Evolutionary conservation across 2,113 vertebrate species (phyloP).

Genomic region (Pygoscelis adeliae): DNA sequence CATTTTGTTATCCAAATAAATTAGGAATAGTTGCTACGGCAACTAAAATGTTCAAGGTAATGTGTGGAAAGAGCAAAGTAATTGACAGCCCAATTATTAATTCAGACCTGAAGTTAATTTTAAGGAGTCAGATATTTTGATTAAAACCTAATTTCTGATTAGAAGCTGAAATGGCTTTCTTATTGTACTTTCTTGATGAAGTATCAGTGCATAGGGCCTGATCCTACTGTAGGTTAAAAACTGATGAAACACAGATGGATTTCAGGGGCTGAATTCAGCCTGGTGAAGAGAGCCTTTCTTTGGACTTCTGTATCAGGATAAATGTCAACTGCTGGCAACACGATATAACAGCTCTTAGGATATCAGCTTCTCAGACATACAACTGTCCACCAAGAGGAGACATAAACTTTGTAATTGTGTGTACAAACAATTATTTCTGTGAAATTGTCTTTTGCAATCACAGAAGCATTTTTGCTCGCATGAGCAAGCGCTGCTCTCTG

Average conservation of each 20-base stretch:
- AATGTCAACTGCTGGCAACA: background rate
- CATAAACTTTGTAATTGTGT: background rate
- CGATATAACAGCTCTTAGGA: background rate
- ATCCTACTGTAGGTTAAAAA: background rate
- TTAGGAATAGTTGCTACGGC: slow-evolving; percentile 70
- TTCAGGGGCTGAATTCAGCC: background rate
- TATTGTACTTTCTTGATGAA: background rate
- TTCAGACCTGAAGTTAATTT: slow-evolving; percentile 48
- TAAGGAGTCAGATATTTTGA: slow-evolving; percentile 13
- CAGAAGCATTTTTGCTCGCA: background rate
- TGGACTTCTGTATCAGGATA: background rate
- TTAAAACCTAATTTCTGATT: slow-evolving; percentile 42
- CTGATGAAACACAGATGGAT: background rate
- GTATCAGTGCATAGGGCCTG: background rate
- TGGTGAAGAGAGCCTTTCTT: background rate
- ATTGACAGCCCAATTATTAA: slow-evolving; percentile 53
- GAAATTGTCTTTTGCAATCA: background rate
- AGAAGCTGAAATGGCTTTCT: slow-evolving; percentile 21
- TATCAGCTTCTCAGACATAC: background rate
- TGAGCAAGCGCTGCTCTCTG: background rate
- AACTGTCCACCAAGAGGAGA: background rate
- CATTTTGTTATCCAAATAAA: slow-evolving; percentile 72
- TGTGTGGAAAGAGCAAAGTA: slow-evolving; percentile 29
- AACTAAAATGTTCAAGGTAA: slow-evolving; percentile 61
- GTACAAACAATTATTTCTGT: background rate